Percentiles rank a stretch among this genome's conserved stretches.
Conservation (phyloP, 2,888 invertebrate genomes). For the Globia sparganii region DNA sequence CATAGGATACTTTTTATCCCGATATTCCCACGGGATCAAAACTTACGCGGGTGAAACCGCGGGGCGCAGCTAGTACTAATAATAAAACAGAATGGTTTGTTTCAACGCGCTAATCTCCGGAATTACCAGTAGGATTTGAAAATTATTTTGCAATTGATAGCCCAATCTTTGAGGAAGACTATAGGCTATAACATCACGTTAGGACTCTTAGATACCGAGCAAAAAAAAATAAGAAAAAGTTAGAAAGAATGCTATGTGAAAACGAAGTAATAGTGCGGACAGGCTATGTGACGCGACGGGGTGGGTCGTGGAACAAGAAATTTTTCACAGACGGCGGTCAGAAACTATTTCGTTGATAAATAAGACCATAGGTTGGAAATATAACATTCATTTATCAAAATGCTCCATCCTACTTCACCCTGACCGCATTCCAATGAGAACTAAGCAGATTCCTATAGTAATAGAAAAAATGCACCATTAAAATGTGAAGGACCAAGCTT, state of each 20-base stretch:
- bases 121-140: background rate
- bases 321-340: background rate
- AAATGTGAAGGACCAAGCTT: constrained; percentile 41
- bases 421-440: constrained; percentile 21
- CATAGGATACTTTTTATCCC: too few species aligned
- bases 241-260: background rate
- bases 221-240: background rate
- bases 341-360: background rate
- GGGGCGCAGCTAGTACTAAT: too few species aligned
- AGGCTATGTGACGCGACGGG: background rate
- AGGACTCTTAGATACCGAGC: too few species aligned
- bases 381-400: background rate
- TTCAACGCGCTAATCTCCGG: background rate
- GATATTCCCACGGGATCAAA: too few species aligned
- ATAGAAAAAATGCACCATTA: constrained; percentile 25
- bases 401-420: background rate
- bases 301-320: background rate
- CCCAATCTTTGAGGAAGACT: background rate
- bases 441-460: background rate
- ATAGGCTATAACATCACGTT: background rate
- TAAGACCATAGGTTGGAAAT: background rate
- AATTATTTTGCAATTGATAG: background rate
- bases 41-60: too few species aligned
- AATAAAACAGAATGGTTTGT: background rate
- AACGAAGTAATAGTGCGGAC: background rate